A percentile compares a stretch with the other conserved stretches of the same genome.
phyloP scores from a whole-genome alignment of 2,797 vertebrate genomes.

The Lagorchestes hirsutus region DNA sequence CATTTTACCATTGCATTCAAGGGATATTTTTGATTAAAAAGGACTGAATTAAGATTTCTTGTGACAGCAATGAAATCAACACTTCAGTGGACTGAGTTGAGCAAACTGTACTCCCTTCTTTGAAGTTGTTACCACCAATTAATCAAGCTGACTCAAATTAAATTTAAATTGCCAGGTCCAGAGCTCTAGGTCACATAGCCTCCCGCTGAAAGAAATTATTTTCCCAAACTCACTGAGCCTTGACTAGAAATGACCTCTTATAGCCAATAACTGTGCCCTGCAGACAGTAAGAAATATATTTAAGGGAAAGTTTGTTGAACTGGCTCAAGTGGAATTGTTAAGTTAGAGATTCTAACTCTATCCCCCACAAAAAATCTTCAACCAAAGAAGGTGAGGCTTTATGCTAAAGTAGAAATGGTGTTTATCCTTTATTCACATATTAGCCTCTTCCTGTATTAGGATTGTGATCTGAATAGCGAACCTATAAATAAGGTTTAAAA shows the following conservation, averaged over 20 bases:
- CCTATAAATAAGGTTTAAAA: background rate
- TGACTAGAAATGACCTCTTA: slow-evolving; percentile 27
- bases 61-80: background rate
- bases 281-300: background rate
- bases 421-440: background rate
- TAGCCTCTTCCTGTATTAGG: background rate
- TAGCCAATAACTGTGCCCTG: background rate
- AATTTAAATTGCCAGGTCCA: background rate
- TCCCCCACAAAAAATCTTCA: background rate
- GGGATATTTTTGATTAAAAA: background rate
- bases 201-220: background rate
- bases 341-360: background rate
- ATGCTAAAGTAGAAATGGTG: background rate
- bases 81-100: background rate
- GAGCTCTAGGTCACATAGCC: background rate
- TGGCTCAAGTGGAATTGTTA: background rate
- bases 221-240: background rate
- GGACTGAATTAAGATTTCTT: background rate
- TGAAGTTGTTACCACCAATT: background rate
- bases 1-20: background rate
- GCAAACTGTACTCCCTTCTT: background rate
- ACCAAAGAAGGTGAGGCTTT: background rate
- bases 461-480: background rate
- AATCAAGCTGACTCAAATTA: slow-evolving; percentile 23
- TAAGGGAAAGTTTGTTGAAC: background rate